Conservation (phyloP, 2,888 invertebrate genomes). For the Spodoptera picta region DNA sequence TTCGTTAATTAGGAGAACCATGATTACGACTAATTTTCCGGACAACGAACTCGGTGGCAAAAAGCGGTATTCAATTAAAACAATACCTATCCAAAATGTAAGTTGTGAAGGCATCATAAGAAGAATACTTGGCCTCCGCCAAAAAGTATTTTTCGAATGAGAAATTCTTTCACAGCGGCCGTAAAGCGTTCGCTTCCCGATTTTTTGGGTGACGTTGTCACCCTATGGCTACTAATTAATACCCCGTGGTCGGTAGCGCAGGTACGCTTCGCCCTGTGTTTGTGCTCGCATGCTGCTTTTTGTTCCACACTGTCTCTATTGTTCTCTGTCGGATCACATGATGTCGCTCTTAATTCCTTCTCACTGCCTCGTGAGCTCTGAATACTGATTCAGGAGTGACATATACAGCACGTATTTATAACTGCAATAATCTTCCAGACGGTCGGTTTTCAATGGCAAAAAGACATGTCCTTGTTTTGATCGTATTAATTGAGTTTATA, state of each 20-base stretch:
- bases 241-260: slow-evolving; percentile 66
- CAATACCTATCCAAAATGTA: slow-evolving; percentile 54
- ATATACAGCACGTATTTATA: slow-evolving; percentile 53
- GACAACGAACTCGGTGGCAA: slow-evolving; percentile 67
- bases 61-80: slow-evolving; percentile 58
- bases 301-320: slow-evolving; percentile 80
- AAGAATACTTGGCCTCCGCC: slow-evolving; percentile 37
- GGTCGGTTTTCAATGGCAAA: slow-evolving; percentile 31
- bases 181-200: slow-evolving; percentile 57
- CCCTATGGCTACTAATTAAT: slow-evolving; percentile 85
- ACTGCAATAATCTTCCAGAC: slow-evolving; percentile 46
- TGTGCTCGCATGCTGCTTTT: slow-evolving; percentile 79
- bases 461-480: slow-evolving; percentile 42
- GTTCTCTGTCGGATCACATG: slow-evolving; percentile 84
- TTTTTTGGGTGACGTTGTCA: slow-evolving; percentile 71
- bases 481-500: slow-evolving; percentile 49
- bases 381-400: slow-evolving; percentile 78
- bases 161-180: slow-evolving; percentile 47
- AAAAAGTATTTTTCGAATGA: slow-evolving; percentile 43
- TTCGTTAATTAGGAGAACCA: slow-evolving; percentile 86
- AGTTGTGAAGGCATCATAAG: slow-evolving; percentile 45
- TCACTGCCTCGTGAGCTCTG: slow-evolving; percentile 82
- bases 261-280: slow-evolving; percentile 72
- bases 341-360: slow-evolving; percentile 86
- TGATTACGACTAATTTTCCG: slow-evolving; percentile 80